Evolutionary conservation across 2,888 invertebrate genomes (phyloP), one percentile per base, ranked within the genome.

Genomic region (Hermaeophaga mercurialis): DNA sequence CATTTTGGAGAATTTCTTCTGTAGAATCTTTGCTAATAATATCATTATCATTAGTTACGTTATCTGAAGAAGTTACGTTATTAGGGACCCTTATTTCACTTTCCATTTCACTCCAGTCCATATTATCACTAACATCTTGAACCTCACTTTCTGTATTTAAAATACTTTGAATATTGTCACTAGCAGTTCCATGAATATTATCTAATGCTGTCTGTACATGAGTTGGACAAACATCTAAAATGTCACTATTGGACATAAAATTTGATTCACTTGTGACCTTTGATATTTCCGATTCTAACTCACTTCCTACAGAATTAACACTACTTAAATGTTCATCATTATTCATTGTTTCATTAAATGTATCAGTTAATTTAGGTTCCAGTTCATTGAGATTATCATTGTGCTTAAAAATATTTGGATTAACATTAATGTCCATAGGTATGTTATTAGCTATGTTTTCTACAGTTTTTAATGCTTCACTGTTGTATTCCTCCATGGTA

Each of bases 131-230:
- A 38, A 33, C 52, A 14, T 26, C 45, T 11, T 15, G n/a, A 6
- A 14, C 18, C 14, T 26, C 24, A 43, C 43, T 39, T 38, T 18
- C 26, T 39, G 39, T 22, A 26, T 49, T 44, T 14, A 3, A 24
- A 2, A 55, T 46, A 46, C 65, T 64, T 36, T 65, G 52, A 47
- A 63, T 58, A 57, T 57, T 62, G 39, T 64, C 59, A 54, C 49
- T 60, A 48, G 58, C 24, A 44, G 63, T 54, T 24, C 55, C 47
- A 39, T 52, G 53, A 31, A 53, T 19, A 41, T 45, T 55, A 26
- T 52, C 48, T 26, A 54, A 36, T 50, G 54, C 56, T 41, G 52
- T 44, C 45, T 59, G 46, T 55, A 54, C 41, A 46, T 31, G 17
- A 8, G 54, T 33, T 33, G 24, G 14, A 24, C 11, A 31, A 11